Percentiles rank a stretch among this genome's conserved stretches.
Evolutionary conservation across 1,140 invertebrate species (phyloP).

Genomic region (Drosophila obscura): DNA sequence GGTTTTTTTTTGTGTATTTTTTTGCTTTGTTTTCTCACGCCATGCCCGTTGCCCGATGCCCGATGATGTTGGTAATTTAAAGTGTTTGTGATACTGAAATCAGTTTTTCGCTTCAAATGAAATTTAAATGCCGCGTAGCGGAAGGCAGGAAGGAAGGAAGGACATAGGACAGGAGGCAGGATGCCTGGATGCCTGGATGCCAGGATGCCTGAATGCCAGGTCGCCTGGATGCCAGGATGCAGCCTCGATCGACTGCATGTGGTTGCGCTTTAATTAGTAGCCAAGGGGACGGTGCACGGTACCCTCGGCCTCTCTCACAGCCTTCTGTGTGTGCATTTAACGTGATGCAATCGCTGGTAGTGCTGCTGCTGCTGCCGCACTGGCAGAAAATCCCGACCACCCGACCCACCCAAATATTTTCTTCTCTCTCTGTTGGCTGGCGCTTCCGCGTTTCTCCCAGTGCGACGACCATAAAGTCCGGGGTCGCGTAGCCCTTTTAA

Average conservation of each 20-base stretch:
- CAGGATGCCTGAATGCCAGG: neutral
- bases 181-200: neutral
- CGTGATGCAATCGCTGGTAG: no score
- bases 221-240: conserved; percentile 26
- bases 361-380: neutral
- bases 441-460: conserved; percentile 13
- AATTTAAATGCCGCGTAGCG: conserved; percentile 48
- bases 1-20: neutral
- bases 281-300: conserved; percentile 15
- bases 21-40: conserved; percentile 11
- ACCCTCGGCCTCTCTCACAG: no score
- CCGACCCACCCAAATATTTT: neutral
- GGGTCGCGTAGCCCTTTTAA: conserved; percentile 59
- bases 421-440: neutral
- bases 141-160: conserved; percentile 3
- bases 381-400: no score
- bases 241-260: conserved; percentile 42
- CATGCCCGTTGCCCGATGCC: conserved; percentile 12
- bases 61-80: conserved; percentile 50
- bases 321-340: no score
- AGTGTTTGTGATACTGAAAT: conserved; percentile 54
- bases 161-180: no score
- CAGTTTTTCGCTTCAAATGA: conserved; percentile 46
- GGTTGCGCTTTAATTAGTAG: conserved; percentile 61
- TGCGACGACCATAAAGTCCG: conserved; percentile 31